Evolutionary conservation across 1,140 invertebrate genomes (phyloP), one percentile per base, ranked within the genome.

Genomic region (Adoxophyes honmai): DNA sequence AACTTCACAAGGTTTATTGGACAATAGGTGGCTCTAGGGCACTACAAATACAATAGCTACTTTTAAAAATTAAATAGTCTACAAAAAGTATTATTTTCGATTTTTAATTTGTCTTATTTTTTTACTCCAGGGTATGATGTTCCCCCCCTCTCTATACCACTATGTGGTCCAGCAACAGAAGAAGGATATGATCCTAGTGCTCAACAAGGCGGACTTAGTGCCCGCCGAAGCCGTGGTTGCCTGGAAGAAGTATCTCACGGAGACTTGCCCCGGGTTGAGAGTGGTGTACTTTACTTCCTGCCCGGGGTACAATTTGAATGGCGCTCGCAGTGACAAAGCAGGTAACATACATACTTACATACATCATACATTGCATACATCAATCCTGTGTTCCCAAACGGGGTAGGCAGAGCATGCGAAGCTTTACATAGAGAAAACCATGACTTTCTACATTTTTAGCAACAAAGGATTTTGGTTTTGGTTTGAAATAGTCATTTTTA

Each of bases 201-300:
- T 98, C 9, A 98, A 99, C 77, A 99, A 99, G 90, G 93, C 98
- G 44, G 98, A 99, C 89, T 85, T 99, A 56, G 95, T 94, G 7
- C 94, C 96, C 11, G 90, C 96, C 0, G 75, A 92, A 0, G 87
- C 97, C 33, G 96, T 97, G 13, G 90, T 96, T 0, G 97, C 97
- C 0, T 99, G 97, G 97, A 94, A 94, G 74, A 80, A 95, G 44
- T 98, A 97, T 78, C 95, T 98, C 51, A 82, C 89, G 5, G 66
- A 78, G 0, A 91, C 91, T 15, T 98, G 94, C 85, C 96, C 96
- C 0, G 90, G 93, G 37, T 73, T 98, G 28, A 90, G 93, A 52
- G 92, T 98, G 34, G 89, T 97, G 0, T 92, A 94, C 60, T 98
- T 98, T 70, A 97, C 96, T 0, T 97, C 96, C 0, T 94, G 93